Conservation (phyloP, 2,113 vertebrate species). For the Tylochromis polylepis region DNA sequence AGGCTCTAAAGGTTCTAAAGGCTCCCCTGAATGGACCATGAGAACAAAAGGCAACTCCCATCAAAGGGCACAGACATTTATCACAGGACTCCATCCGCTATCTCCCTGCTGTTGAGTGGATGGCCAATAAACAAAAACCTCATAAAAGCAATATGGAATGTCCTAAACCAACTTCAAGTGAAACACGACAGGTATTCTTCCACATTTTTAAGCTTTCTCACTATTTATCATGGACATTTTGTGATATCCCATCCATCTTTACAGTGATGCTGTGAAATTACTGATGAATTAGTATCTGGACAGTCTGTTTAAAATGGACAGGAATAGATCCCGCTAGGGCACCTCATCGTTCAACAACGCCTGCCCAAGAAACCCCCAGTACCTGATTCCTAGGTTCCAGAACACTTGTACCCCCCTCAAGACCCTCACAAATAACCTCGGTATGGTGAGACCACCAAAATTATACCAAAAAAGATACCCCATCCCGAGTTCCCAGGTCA, state of each 20-base stretch:
- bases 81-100: not conserved
- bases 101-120: not conserved
- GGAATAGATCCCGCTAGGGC: not conserved
- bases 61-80: slow-evolving; percentile 16
- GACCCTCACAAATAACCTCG: not conserved
- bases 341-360: not conserved
- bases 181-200: not conserved
- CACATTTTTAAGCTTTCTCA: not conserved
- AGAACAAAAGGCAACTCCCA: slow-evolving; percentile 23
- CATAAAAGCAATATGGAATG: not conserved
- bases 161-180: not conserved
- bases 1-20: slow-evolving; percentile 10
- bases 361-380: not conserved
- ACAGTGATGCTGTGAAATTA: not conserved
- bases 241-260: not conserved
- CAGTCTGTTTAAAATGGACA: not conserved
- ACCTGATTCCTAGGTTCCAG: not conserved
- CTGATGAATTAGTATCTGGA: not conserved
- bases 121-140: not conserved
- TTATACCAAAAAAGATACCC: not conserved
- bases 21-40: slow-evolving; percentile 19
- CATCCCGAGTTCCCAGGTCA: not conserved
- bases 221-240: not conserved
- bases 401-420: not conserved
- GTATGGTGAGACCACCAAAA: not conserved